Conservation (phyloP, 2,797 vertebrate species). For the Hypotaenidia philippensis region DNA sequence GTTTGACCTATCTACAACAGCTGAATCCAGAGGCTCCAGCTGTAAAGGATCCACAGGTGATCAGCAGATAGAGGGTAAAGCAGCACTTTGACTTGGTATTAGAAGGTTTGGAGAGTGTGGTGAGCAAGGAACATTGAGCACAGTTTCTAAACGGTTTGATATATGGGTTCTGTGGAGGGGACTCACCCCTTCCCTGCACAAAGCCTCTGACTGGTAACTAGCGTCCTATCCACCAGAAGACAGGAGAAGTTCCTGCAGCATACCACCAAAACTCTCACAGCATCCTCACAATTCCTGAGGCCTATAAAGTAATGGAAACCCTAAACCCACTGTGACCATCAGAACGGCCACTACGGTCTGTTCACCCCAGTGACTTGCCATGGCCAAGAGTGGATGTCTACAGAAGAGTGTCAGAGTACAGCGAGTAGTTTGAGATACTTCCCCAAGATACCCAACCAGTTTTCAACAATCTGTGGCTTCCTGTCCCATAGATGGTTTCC, state of each 20-base stretch:
- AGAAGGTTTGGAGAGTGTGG: background rate
- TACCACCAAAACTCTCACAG: background rate
- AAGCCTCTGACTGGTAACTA: background rate
- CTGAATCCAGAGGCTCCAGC: background rate
- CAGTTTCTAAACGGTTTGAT: background rate
- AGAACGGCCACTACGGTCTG: background rate
- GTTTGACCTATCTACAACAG: too few species aligned
- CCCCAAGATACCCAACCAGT: background rate
- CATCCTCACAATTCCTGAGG: background rate
- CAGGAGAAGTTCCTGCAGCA: background rate
- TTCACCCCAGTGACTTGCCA: background rate
- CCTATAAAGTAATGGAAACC: background rate
- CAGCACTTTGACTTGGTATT: background rate
- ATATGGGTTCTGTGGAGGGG: background rate
- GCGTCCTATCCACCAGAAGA: background rate
- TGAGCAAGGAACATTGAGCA: background rate
- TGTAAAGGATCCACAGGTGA: background rate
- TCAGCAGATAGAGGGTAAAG: background rate
- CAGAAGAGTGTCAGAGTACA: background rate
- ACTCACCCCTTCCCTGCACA: background rate
- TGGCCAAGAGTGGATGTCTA: background rate
- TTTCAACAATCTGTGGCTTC: background rate
- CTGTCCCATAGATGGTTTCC: background rate
- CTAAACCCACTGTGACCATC: background rate
- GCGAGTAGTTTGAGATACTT: background rate